Evolutionary conservation across 2,888 invertebrate species (phyloP).

Genomic region (Nomada ferruginata): DNA sequence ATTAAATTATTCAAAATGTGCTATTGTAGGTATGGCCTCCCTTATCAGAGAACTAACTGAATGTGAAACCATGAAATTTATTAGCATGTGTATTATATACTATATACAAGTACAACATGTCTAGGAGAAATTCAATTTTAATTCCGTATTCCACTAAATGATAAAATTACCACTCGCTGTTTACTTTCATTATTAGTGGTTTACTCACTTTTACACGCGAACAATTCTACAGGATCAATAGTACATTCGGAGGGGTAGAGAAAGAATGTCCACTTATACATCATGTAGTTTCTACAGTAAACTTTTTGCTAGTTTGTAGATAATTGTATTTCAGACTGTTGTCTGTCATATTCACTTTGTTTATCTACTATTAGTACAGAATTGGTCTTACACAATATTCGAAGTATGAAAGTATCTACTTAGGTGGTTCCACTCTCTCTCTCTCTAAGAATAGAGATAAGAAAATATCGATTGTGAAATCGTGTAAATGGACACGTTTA

Average conservation of each 20-base stretch:
- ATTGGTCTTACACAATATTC: neutral
- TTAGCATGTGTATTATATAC: neutral
- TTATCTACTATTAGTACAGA: neutral
- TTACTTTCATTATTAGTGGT: neutral
- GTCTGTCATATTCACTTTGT: neutral
- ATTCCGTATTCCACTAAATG: neutral
- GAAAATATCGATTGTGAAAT: neutral
- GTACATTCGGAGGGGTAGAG: neutral
- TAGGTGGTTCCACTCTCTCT: neutral
- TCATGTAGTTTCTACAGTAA: neutral
- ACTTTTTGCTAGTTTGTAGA: neutral
- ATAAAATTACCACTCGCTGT: neutral
- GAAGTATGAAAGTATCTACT: neutral
- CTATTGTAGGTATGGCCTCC: too few species aligned
- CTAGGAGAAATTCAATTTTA: neutral
- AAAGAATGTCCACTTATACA: too few species aligned
- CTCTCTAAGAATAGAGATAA: slow-evolving; percentile 9
- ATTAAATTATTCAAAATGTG: neutral
- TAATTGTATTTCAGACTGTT: too few species aligned
- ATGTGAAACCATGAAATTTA: neutral
- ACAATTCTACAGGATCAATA: neutral
- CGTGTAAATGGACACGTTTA: neutral
- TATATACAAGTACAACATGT: neutral
- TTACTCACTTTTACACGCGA: neutral
- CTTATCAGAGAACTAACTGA: neutral